Evolutionary conservation across 1,140 invertebrate genomes (phyloP), one percentile per base, ranked within the genome.

Genomic region (Planococcus citri): DNA sequence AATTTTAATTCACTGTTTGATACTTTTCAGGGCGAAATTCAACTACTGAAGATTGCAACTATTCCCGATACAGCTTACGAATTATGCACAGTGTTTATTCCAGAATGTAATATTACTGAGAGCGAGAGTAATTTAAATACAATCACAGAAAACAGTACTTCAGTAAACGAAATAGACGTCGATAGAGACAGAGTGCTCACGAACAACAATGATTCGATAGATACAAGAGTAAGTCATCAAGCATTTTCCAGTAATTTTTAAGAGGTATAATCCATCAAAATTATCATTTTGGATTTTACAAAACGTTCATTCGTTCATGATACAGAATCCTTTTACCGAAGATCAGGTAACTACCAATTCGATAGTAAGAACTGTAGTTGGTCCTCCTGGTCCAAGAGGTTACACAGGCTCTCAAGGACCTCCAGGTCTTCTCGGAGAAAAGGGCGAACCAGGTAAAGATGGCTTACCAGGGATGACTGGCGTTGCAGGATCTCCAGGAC

Each of bases 21-120:
- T 33, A 57, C 68, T 60, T 69, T 69, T 27, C 73, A 91, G 87
- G 91, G 90, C 22, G 87, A 89, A 73, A 81, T 94, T 25, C 88
- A 92, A 79, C 78, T 90, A 74, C 77, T 93, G 67, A 81, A 85
- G 73, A 84, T 94, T 38, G 82, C 86, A 27, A 81, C 85, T 67
- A 84, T 82, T 72, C 88, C 90, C 10, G 88, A 91, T 74, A 84
- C 86, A 58, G 90, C 90, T 0, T 93, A 89, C 76, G 88, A 92
- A 70, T 81, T 90, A 70, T 92, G 90, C 75, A 78, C 80, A 0
- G 41, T n/a, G 2, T 22, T 20, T 9, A 69, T n/a, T 4, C 12
- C 64, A 1, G 3, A 25, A 8, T 72, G 68, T 57, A 60, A 24
- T n/a, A 24, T 69, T 37, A 70, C 24, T 51, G 64, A 29, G 64